phyloP scores from a whole-genome alignment of 2,888 invertebrate genomes.

The Callimorpha dominula region DNA sequence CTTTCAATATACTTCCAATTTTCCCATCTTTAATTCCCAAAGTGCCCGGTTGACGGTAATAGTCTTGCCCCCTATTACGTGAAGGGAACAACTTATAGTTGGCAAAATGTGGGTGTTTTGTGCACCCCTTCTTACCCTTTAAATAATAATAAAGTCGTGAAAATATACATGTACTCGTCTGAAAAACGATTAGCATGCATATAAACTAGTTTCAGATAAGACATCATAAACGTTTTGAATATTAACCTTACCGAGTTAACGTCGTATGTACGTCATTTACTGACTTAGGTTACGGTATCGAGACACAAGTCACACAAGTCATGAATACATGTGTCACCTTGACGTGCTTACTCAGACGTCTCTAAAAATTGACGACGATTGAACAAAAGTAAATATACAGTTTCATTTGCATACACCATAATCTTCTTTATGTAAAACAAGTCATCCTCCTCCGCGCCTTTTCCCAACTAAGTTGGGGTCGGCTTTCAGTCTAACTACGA shows the following conservation, averaged over 20 bases:
- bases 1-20: no score
- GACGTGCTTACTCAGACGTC: slow-evolving; percentile 21
- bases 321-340: slow-evolving; percentile 30
- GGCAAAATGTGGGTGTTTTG: no score
- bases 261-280: slow-evolving; percentile 19
- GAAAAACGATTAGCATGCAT: neutral
- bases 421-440: neutral
- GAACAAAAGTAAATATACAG: slow-evolving; percentile 22
- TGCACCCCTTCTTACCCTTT: no score
- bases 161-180: neutral
- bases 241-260: neutral
- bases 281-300: slow-evolving; percentile 21
- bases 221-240: neutral
- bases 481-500: no score
- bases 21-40: no score
- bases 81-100: no score
- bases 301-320: slow-evolving; percentile 18
- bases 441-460: no score
- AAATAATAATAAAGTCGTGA: no score
- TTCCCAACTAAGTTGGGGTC: no score
- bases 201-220: slow-evolving; percentile 7
- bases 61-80: no score
- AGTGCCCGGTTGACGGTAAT: no score
- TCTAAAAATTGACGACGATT: slow-evolving; percentile 4
- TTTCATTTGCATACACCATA: neutral